Conservation (phyloP, 2,888 invertebrate genomes). For the Tinea semifulvella region DNA sequence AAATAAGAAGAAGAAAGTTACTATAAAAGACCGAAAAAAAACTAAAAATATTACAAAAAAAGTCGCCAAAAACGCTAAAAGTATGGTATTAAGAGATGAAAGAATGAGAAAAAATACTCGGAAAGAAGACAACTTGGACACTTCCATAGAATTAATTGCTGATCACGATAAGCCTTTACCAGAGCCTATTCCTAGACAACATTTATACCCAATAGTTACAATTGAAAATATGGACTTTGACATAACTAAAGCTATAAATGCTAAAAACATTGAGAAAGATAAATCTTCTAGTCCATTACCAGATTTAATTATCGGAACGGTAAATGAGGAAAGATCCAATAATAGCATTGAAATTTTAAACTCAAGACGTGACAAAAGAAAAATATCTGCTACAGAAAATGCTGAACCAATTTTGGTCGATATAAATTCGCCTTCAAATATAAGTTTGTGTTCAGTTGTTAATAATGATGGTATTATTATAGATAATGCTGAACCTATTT, state of each 20-base stretch:
- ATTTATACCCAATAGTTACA: too few species aligned
- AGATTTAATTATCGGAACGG: slow-evolving; percentile 2
- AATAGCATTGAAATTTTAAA: not conserved
- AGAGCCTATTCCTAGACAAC: not conserved
- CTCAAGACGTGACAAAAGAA: not conserved
- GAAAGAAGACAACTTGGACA: not conserved
- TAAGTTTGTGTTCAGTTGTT: too few species aligned
- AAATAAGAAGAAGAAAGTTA: not conserved
- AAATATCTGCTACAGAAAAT: not conserved
- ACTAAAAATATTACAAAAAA: not conserved
- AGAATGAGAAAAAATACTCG: not conserved
- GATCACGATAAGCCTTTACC: not conserved
- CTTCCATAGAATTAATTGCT: not conserved
- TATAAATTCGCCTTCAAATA: too few species aligned
- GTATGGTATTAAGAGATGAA: not conserved
- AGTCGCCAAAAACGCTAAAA: not conserved
- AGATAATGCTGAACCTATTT: too few species aligned
- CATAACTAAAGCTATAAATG: too few species aligned
- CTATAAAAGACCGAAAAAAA: too few species aligned
- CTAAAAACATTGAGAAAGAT: not conserved
- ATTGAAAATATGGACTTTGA: too few species aligned
- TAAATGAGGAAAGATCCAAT: not conserved
- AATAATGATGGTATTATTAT: too few species aligned
- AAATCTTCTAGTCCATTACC: not conserved
- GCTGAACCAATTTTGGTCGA: too few species aligned